Evolutionary conservation across 2,113 vertebrate species (phyloP).

Genomic region (Platysternon megacephalum): DNA sequence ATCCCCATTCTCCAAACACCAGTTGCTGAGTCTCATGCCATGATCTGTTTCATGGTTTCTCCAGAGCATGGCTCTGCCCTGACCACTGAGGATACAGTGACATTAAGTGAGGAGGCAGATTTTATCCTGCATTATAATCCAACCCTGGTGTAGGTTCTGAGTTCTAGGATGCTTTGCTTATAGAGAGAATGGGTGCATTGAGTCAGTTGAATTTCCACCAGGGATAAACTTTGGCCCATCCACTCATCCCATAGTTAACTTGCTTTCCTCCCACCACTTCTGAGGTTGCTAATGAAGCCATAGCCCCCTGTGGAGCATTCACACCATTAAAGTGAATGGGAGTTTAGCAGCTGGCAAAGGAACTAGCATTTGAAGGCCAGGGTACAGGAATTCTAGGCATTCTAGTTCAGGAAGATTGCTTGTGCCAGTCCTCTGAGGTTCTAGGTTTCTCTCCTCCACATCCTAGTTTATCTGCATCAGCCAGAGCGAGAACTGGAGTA

Average conservation of each 20-base stretch:
- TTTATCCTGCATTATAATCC: accelerated
- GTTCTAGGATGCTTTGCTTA: background rate
- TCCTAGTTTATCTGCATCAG: background rate
- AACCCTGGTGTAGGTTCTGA: background rate
- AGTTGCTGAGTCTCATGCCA: accelerated
- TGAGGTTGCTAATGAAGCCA: background rate
- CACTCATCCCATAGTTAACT: conserved; percentile 13
- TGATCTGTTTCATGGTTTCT: background rate
- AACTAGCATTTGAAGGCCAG: background rate
- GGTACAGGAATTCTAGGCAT: background rate
- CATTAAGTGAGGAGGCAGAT: background rate
- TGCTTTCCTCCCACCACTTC: conserved; percentile 1
- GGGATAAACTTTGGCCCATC: conserved; percentile 16
- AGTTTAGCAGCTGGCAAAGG: background rate
- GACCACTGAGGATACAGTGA: background rate
- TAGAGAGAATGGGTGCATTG: background rate
- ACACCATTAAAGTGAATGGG: background rate
- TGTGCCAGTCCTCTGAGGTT: background rate
- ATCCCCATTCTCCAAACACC: background rate
- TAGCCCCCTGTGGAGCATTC: conserved; percentile 1
- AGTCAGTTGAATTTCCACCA: background rate
- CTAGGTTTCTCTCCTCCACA: accelerated
- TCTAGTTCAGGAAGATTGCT: background rate
- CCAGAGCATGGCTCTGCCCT: background rate
- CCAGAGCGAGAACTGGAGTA: background rate